Base-by-base conservation (phyloP, 2,888 invertebrate genomes). In the Oscheius onirici region DNA sequence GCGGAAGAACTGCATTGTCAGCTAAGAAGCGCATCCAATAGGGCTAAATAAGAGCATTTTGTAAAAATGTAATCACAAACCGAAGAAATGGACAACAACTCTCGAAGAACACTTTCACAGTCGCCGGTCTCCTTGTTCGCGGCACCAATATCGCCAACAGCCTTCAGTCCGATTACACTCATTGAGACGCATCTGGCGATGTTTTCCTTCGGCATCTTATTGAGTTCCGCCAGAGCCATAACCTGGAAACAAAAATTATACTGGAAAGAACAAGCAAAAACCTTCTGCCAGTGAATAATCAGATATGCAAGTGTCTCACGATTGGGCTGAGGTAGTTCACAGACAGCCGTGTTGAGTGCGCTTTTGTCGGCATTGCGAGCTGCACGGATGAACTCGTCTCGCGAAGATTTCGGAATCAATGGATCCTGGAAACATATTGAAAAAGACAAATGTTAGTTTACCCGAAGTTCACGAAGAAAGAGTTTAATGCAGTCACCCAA, bases 401-500 rank as follows among this genome's bases (percentile, higher is more conserved):
- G 94, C 61, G 94, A 91, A 17, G 91, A 91, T 58, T 91, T 91
- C 0, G 95, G 94, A 69, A 97, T 92, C 0, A 99, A 90, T 0
- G 97, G 95, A 88, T 99, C 97, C 77, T 83, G 65, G 52, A 84
- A 52, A 61, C n/a, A 57, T 28, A 17, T 34, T 22, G 24, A 15
- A n/a, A 60, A 15, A 28, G n/a, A 43, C n/a, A 49, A 66, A 65
- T 66, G 46, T 10, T 24, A 40, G 51, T 69, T 43, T 10, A 83
- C 83, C 68, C 92, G 92, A 26, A 99, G 90, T 0, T 92, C 92
- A 5, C 95, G 92, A 69, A 99, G 90, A 89, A 99, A 99, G 89
- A 95, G 94, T 90, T 97, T 99, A 55, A 99, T 91, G 74, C 94
- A 94, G 54, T 96, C 94, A 88, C 96, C 95, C 41, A 99, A 90